phyloP scores from a whole-genome alignment of 53 echinoderm and acorn worm genomes.

The Holothuria scabra region DNA sequence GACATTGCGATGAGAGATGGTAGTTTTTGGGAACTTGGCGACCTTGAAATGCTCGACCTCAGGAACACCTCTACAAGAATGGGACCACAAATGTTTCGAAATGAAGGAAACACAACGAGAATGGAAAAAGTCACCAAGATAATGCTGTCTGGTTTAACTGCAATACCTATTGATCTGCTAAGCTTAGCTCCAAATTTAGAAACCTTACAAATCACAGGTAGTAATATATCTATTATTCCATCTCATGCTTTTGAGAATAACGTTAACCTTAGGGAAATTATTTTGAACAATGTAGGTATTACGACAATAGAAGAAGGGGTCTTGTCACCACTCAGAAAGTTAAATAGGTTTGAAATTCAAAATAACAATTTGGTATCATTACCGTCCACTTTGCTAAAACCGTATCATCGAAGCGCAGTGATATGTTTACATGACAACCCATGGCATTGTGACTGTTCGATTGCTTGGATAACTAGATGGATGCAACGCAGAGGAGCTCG shows the following conservation, averaged over 20 bases:
- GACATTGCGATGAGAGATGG: constrained; percentile 9
- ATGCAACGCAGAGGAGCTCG: constrained; percentile 24
- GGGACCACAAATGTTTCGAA: neutral
- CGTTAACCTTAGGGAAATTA: neutral
- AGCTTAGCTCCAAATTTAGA: constrained; percentile 17
- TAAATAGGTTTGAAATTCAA: constrained; percentile 30
- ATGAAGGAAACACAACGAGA: constrained; percentile 9
- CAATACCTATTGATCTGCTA: constrained; percentile 2
- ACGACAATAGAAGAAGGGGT: constrained; percentile 18
- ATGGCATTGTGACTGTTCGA: constrained; percentile 35
- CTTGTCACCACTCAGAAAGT: constrained; percentile 7
- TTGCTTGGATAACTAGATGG: constrained; percentile 33
- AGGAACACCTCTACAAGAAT: constrained; percentile 4
- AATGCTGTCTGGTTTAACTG: constrained; percentile 32
- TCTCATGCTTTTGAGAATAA: constrained; percentile 5
- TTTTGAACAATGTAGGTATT: constrained; percentile 6
- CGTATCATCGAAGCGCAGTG: constrained; percentile 12
- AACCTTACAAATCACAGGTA: constrained; percentile 8
- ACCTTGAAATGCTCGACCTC: constrained; percentile 23
- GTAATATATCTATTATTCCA: constrained; percentile 17
- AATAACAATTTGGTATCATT: constrained; percentile 9
- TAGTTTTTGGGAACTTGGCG: neutral
- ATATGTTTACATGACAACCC: constrained; percentile 26
- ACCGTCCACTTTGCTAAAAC: neutral
- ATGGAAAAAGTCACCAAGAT: neutral